Conservation (phyloP, 2,888 invertebrate genomes). For the Merodon equestris region DNA sequence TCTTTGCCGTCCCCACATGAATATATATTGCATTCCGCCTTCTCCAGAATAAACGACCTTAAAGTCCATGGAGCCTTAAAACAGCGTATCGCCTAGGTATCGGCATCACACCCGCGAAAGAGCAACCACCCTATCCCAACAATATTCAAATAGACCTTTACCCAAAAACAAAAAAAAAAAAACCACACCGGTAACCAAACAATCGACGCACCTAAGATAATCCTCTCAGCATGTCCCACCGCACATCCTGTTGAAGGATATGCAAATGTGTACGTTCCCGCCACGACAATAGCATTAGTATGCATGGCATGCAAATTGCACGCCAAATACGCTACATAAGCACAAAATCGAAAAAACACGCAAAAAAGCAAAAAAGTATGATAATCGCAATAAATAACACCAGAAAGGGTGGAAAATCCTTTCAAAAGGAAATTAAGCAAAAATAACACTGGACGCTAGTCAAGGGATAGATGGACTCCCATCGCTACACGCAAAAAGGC, state of each 20-base stretch:
- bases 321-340: conserved; percentile 8
- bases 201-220: conserved; percentile 61
- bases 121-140: conserved; percentile 10
- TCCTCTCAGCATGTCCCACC: conserved; percentile 55
- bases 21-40: too few species aligned
- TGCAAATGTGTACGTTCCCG: conserved; percentile 49
- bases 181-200: conserved; percentile 40
- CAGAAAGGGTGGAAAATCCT: conserved; percentile 37
- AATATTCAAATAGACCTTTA: conserved; percentile 53
- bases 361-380: conserved; percentile 36
- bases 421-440: conserved; percentile 65
- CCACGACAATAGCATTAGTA: conserved; percentile 60
- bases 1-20: too few species aligned
- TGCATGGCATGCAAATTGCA: conserved; percentile 58
- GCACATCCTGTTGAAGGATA: conserved; percentile 42
- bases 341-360: conserved; percentile 9
- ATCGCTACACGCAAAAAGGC: conserved; percentile 12
- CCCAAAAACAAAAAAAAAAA: conserved; percentile 24
- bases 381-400: conserved; percentile 44
- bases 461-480: conserved; percentile 39
- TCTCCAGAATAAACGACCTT: conserved; percentile 28
- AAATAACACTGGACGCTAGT: conserved; percentile 61
- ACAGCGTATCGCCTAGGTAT: conserved; percentile 30
- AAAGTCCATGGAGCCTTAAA: conserved; percentile 32
- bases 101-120: not conserved